Percentiles rank a stretch among this genome's conserved stretches.
Evolutionary conservation across 2,797 vertebrate species (phyloP).

Genomic region (Mus minutoides): DNA sequence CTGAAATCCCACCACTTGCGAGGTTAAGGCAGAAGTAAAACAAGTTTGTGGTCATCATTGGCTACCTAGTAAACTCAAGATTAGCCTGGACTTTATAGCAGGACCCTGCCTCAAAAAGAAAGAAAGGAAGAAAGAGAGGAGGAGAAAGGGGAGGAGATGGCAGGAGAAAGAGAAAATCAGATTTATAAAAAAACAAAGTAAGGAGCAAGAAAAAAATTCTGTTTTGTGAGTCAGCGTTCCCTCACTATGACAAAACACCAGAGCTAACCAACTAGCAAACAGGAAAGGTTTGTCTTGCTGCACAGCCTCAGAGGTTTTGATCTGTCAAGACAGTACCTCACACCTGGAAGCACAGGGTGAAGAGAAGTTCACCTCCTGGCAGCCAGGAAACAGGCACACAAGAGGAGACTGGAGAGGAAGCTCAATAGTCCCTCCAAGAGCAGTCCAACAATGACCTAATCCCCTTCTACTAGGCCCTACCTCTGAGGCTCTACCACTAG

Average conservation of each 20-base stretch:
- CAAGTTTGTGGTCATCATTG: background rate
- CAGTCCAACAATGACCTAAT: too few species aligned
- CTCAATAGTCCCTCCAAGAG: background rate
- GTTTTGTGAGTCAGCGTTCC: background rate
- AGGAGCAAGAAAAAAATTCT: background rate
- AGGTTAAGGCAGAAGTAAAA: background rate
- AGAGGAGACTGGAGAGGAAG: background rate
- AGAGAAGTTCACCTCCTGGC: background rate
- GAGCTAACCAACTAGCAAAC: background rate
- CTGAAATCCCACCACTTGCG: background rate
- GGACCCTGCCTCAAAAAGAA: background rate
- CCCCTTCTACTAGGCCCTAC: background rate
- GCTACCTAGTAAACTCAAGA: background rate
- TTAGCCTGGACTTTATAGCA: background rate
- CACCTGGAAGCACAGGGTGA: background rate
- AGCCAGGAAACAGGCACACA: background rate
- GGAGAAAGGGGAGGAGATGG: too few species aligned
- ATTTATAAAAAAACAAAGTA: background rate
- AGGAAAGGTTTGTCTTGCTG: background rate
- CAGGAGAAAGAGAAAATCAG: background rate
- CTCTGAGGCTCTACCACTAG: background rate
- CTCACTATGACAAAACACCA: background rate
- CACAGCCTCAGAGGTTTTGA: background rate
- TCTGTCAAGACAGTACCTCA: rapidly evolving
- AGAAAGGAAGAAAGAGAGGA: background rate